Conservation (phyloP, 2,888 invertebrate species). For the Morpho deidamia region DNA sequence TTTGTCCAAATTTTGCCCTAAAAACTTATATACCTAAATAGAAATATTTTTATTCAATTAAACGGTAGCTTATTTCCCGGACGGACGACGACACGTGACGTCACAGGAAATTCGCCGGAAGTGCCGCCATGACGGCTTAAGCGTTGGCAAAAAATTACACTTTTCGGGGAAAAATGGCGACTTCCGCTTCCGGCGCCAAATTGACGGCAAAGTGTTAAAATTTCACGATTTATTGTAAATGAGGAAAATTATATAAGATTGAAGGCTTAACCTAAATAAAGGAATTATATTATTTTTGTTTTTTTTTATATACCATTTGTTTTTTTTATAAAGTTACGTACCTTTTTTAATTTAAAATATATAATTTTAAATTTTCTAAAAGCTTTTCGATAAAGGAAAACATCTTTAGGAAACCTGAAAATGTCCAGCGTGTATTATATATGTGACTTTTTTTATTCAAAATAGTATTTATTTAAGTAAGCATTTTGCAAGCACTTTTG, state of each 20-base stretch:
- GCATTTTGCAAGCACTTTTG: too few relatives aligned
- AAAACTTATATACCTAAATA: neutral
- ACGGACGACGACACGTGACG: slow-evolving; percentile 43
- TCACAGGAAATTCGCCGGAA: slow-evolving; percentile 57
- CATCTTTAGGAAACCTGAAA: too few relatives aligned
- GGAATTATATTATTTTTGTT: neutral
- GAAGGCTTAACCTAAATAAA: neutral
- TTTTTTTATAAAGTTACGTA: too few relatives aligned
- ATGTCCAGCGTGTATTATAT: too few relatives aligned
- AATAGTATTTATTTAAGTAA: too few relatives aligned
- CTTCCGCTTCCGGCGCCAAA: slow-evolving; percentile 49
- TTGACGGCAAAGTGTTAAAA: slow-evolving; percentile 23
- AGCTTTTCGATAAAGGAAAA: too few relatives aligned
- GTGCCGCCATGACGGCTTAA: slow-evolving; percentile 60
- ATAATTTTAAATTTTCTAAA: too few relatives aligned
- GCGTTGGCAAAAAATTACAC: slow-evolving; percentile 64
- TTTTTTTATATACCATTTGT: too few relatives aligned
- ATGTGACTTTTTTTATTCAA: too few relatives aligned
- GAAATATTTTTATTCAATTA: slow-evolving; percentile 17
- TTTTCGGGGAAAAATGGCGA: slow-evolving; percentile 65
- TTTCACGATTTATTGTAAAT: slow-evolving; percentile 17
- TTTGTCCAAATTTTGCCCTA: too few relatives aligned
- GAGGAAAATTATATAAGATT: neutral
- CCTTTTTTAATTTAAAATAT: too few relatives aligned
- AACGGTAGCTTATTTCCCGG: slow-evolving; percentile 17